These are phyloP conservation scores for Kryptopterus vitreolus DNA, from an alignment of 2,797 vertebrate genomes.

Conservation along the genomic window DNA sequence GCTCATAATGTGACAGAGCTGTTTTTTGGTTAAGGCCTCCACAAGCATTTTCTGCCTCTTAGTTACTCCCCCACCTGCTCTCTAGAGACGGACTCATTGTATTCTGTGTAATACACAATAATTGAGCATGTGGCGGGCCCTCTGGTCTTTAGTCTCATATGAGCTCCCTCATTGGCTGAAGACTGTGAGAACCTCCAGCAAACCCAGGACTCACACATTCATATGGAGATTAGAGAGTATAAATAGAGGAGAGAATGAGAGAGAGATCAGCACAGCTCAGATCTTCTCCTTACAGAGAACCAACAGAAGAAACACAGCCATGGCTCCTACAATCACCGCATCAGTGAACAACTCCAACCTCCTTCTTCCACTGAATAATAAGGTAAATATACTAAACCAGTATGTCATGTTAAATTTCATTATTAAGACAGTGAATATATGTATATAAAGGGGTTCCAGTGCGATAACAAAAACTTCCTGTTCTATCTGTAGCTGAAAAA, in stretches of 20 bases:
- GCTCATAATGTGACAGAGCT: too few relatives aligned
- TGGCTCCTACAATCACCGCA: constrained; percentile 75
- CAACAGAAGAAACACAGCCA: constrained; percentile 60
- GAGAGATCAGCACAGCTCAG: constrained; percentile 59
- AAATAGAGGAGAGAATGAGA: constrained; percentile 74
- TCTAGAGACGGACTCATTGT: constrained; percentile 73
- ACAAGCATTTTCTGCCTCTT: too few relatives aligned
- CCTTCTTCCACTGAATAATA: constrained; percentile 68
- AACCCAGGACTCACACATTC: constrained; percentile 85
- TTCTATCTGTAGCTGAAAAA: constrained; percentile 76
- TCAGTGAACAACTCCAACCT: constrained; percentile 66
- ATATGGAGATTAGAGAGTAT: constrained; percentile 80
- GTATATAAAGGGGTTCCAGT: not conserved
- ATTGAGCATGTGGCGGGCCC: constrained; percentile 77
- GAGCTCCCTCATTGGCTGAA: constrained; percentile 78
- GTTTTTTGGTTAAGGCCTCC: too few relatives aligned
- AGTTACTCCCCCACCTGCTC: constrained; percentile 72
- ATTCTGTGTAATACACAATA: constrained; percentile 72
- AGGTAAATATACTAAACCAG: constrained; percentile 67
- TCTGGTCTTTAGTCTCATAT: not conserved
- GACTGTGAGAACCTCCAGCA: constrained; percentile 91
- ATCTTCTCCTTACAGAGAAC: constrained; percentile 61
- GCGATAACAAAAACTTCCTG: constrained; percentile 19
- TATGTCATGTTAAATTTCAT: too few relatives aligned
- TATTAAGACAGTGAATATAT: too few relatives aligned